Conservation (phyloP, 2,888 invertebrate species). For the Andrena bucephala region DNA sequence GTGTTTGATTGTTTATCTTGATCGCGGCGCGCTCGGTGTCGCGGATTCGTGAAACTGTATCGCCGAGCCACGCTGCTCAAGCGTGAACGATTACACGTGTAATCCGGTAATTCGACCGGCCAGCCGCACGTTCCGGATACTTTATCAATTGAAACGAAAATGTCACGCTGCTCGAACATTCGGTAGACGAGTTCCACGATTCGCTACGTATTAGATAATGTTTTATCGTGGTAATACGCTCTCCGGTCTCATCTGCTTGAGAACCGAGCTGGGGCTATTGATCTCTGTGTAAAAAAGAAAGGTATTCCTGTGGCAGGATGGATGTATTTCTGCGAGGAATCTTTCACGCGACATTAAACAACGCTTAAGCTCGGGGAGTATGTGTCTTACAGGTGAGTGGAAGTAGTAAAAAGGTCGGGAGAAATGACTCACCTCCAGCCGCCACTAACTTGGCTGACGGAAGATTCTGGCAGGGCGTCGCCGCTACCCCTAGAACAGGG, state of each 20-base stretch:
- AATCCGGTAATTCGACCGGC: conserved; percentile 42
- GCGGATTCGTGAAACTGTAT: conserved; percentile 8
- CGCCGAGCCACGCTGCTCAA: conserved; percentile 20
- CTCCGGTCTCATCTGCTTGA: too few relatives aligned
- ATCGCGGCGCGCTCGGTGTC: not conserved
- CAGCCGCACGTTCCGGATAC: conserved; percentile 35
- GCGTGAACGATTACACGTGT: conserved; percentile 40
- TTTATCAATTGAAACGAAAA: not conserved
- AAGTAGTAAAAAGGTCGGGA: conserved; percentile 34
- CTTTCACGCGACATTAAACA: not conserved
- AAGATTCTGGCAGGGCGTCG: conserved; percentile 86
- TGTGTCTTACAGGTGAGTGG: conserved; percentile 22
- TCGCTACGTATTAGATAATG: too few relatives aligned
- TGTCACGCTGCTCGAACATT: too few relatives aligned
- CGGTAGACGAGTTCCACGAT: too few relatives aligned
- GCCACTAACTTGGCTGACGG: conserved; percentile 86
- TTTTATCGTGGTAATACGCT: too few relatives aligned
- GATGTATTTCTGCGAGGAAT: not conserved
- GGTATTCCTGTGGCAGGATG: not conserved
- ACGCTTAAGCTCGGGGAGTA: not conserved
- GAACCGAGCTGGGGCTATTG: too few relatives aligned
- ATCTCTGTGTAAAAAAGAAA: too few relatives aligned
- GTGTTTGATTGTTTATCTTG: not conserved
- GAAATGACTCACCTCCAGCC: conserved; percentile 87
- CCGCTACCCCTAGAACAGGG: conserved; percentile 86